A percentile compares a stretch with the other conserved stretches of the same genome.
Evolutionary conservation across 2,888 invertebrate species (phyloP).

Genomic region (Schizotus pectinicornis): DNA sequence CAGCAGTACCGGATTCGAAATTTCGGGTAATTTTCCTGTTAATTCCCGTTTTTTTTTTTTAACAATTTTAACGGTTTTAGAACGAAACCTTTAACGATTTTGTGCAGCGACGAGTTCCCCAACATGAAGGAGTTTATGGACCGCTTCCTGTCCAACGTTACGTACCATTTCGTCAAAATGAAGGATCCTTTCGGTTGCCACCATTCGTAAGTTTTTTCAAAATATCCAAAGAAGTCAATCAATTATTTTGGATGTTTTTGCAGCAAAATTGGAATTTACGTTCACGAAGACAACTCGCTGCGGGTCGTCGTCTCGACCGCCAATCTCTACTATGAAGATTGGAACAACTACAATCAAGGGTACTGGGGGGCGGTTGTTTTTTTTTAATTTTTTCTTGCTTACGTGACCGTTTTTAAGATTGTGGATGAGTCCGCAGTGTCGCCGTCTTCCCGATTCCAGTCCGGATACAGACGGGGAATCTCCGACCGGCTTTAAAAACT

Average conservation of each 20-base stretch:
- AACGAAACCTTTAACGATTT: slow-evolving; percentile 72
- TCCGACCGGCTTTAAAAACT: slow-evolving; percentile 80
- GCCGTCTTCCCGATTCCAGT: slow-evolving; percentile 64
- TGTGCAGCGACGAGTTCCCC: slow-evolving; percentile 75
- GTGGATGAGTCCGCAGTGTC: slow-evolving; percentile 88
- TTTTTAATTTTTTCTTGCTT: slow-evolving; percentile 12
- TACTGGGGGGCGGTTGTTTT: slow-evolving; percentile 48
- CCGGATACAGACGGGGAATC: slow-evolving; percentile 74
- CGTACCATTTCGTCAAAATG: slow-evolving; percentile 72
- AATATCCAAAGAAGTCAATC: not conserved
- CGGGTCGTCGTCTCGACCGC: slow-evolving; percentile 90
- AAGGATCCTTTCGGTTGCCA: slow-evolving; percentile 84
- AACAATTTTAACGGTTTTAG: slow-evolving; percentile 57
- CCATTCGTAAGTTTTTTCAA: slow-evolving; percentile 72
- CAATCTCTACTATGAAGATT: slow-evolving; percentile 89
- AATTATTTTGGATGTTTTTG: slow-evolving; percentile 32
- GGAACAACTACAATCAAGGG: slow-evolving; percentile 95
- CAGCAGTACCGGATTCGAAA: slow-evolving; percentile 83
- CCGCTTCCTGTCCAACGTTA: slow-evolving; percentile 67
- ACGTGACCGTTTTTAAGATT: slow-evolving; percentile 62
- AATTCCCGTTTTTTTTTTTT: slow-evolving; percentile 1
- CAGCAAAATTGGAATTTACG: slow-evolving; percentile 87
- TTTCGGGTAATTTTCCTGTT: slow-evolving; percentile 62
- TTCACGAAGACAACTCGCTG: slow-evolving; percentile 81
- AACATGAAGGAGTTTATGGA: slow-evolving; percentile 59